Base-by-base conservation (phyloP, 2,797 vertebrate species). In the Chanos chanos region DNA sequence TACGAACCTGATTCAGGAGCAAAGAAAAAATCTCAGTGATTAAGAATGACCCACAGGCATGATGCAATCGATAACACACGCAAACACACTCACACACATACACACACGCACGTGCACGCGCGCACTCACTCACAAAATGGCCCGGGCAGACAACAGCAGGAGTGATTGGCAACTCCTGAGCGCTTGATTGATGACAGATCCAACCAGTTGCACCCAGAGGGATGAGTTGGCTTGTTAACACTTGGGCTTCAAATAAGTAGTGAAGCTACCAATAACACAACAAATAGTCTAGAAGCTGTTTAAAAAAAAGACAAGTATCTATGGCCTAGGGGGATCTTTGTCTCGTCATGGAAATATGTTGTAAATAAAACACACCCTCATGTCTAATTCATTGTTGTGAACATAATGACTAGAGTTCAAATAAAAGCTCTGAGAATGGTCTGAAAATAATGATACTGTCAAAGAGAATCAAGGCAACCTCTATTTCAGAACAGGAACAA, bases 211-310 rank as follows among this genome's bases (percentile, higher is more conserved):
- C 4, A 27, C 27, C 49, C 37, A 54, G n/a, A 66, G 43, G 55
- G 50, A 22, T 45, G 43, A 24, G 52, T 25, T 31, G 49, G 24
- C 22, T 49, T 58, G 58, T 45, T 59, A 68, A 18, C 53, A 68
- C 66, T 68, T 57, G 71, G 34, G 34, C 37, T 64, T 21, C 47
- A 67, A 68, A 68, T 57, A 70, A 68, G 66, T 39, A 66, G 47
- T 7, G 3, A 24, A 16, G 16, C 24, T 68, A 36, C 45, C 45
- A 41, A 13, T 56, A 60, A 58, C 37, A 44, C 41, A 27, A 18
- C 22, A 66, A 62, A 64, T 36, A 36, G 43, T 18, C n/a, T n/a
- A 33, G 33, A 58, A 55, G 47, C 58, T 52, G 12, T 15, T 44
- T 41, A 8, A 40, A 41, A 47, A 60, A 41, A 30, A 48, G 44